These are phyloP conservation scores for Ciona savignyi DNA, from an alignment of 23 tunicate species.

Conservation along the genomic window DNA sequence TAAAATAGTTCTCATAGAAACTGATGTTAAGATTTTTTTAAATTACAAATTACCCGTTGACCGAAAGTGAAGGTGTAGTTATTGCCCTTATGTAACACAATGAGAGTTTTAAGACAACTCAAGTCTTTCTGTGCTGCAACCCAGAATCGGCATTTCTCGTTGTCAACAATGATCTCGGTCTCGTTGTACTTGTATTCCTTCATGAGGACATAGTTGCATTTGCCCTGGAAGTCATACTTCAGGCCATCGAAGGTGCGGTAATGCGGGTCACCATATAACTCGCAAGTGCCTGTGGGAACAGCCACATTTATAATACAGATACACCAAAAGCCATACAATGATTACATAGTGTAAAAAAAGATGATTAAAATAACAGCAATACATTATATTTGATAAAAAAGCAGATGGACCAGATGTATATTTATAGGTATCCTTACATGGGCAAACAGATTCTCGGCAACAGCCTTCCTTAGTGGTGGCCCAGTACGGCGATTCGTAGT, in stretches of 20 bases:
- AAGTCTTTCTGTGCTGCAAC: conserved; percentile 30
- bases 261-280: conserved; percentile 54
- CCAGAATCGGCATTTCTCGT: conserved; percentile 44
- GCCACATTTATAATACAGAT: too few relatives aligned
- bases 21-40: too few relatives aligned
- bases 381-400: background rate
- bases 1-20: too few relatives aligned
- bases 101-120: conserved; percentile 35
- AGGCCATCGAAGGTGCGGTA: conserved; percentile 53
- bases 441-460: conserved; percentile 56
- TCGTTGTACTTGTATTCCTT: conserved; percentile 50
- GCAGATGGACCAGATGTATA: background rate
- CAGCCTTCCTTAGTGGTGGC: conserved; percentile 53
- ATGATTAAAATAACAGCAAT: background rate
- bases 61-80: conserved; percentile 54
- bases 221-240: conserved; percentile 54
- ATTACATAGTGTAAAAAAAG: background rate
- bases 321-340: background rate
- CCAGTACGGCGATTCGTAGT: conserved; percentile 29
- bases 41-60: conserved; percentile 31
- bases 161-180: conserved; percentile 48
- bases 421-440: conserved; percentile 24
- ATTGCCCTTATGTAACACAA: conserved; percentile 27
- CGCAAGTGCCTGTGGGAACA: conserved; percentile 27
- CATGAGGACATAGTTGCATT: conserved; percentile 52